Percentiles rank a stretch among this genome's conserved stretches.
Evolutionary conservation across 2,797 vertebrate genomes (phyloP).

Genomic region (Galaxias olidus): DNA sequence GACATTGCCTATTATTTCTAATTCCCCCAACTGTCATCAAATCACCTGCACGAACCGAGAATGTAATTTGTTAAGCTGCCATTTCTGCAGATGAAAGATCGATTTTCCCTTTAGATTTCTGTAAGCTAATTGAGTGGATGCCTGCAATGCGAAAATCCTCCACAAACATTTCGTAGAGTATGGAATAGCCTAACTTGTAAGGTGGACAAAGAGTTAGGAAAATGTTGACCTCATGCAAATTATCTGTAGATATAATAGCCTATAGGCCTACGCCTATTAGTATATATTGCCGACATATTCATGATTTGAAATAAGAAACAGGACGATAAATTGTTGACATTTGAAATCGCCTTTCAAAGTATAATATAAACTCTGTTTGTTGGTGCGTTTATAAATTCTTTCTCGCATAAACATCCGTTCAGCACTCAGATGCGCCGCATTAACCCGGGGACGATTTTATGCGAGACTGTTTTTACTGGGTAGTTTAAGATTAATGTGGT

Average conservation of each 20-base stretch:
- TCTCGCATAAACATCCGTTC: constrained; percentile 99
- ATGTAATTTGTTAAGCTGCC: constrained; percentile 90
- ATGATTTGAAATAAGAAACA: constrained; percentile 33
- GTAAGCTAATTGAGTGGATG: constrained; percentile 83
- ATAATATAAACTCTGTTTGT: constrained; percentile 99
- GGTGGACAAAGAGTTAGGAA: constrained; percentile 50
- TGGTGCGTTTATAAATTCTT: constrained; percentile 98
- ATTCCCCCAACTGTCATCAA: constrained; percentile 89
- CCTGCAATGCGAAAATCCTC: constrained; percentile 65
- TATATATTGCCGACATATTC: neutral
- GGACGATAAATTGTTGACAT: constrained; percentile 79
- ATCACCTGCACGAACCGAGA: constrained; percentile 89
- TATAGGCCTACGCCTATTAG: too few species aligned
- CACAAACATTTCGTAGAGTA: constrained; percentile 25
- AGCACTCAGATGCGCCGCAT: constrained; percentile 99
- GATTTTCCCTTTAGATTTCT: constrained; percentile 95
- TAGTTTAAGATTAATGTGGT: constrained; percentile 95
- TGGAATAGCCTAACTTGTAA: too few species aligned
- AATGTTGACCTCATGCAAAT: constrained; percentile 4
- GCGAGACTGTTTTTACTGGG: constrained; percentile 95
- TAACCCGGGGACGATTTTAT: constrained; percentile 96
- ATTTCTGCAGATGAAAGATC: constrained; percentile 93
- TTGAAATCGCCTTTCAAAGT: constrained; percentile 90
- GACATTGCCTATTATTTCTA: constrained; percentile 77
- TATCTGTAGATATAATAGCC: too few species aligned